Conservation (phyloP, 1,140 invertebrate genomes). For the Scaptomyza pallida region DNA sequence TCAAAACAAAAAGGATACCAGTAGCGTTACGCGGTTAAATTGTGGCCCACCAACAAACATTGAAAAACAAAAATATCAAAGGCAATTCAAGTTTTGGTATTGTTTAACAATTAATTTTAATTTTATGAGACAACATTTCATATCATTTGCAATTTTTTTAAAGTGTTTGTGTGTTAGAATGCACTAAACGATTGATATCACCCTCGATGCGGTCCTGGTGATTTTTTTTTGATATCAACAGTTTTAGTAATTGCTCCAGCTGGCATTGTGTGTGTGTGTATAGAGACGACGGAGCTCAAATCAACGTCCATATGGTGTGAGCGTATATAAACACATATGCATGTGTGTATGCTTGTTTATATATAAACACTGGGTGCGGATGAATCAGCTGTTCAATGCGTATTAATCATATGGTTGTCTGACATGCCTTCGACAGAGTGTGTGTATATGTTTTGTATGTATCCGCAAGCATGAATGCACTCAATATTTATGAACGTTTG, state of each 20-base stretch:
- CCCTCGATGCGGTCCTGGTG: slow-evolving; percentile 44
- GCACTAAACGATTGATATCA: neutral
- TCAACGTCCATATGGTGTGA: slow-evolving; percentile 23
- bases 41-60: neutral
- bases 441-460: slow-evolving; percentile 38
- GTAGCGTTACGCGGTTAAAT: slow-evolving; percentile 37
- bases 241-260: slow-evolving; percentile 63
- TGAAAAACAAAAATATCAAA: neutral
- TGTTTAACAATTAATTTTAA: too few relatives aligned
- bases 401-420: slow-evolving; percentile 73
- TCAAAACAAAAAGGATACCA: slow-evolving; percentile 32
- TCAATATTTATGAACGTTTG: slow-evolving; percentile 15
- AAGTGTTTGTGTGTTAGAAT: too few relatives aligned
- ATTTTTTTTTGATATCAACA: slow-evolving; percentile 59
- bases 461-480: neutral
- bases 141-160: too few relatives aligned
- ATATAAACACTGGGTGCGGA: slow-evolving; percentile 35
- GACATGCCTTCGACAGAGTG: slow-evolving; percentile 34
- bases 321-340: slow-evolving; percentile 15
- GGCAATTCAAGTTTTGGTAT: too few relatives aligned
- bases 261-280: slow-evolving; percentile 53
- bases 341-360: slow-evolving; percentile 12
- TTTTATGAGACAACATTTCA: too few relatives aligned
- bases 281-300: slow-evolving; percentile 35
- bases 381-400: slow-evolving; percentile 76